phyloP scores from a whole-genome alignment of 2,888 invertebrate species.

The Plagiodera versicolora region DNA sequence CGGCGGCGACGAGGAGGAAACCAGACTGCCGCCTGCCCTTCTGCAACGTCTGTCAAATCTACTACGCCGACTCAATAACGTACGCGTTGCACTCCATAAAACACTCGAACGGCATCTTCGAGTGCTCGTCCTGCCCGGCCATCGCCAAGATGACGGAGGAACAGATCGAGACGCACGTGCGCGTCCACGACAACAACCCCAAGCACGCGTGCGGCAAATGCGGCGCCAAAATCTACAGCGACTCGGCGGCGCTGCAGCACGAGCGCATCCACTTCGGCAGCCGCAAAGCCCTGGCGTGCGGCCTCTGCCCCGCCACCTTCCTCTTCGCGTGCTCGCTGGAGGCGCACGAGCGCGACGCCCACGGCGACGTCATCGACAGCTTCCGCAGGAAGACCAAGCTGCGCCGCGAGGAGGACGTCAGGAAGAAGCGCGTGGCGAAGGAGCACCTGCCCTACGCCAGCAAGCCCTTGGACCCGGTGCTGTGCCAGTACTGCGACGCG shows the following conservation, averaged over 20 bases:
- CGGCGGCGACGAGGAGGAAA: background rate
- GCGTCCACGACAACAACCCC: conserved; percentile 43
- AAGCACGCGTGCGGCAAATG: conserved; percentile 45
- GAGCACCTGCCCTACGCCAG: background rate
- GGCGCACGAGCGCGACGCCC: conserved; percentile 41
- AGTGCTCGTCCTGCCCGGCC: conserved; percentile 32
- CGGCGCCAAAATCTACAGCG: conserved; percentile 41
- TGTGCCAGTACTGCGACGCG: background rate
- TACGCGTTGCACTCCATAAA: conserved; percentile 33
- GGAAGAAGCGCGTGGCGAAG: background rate
- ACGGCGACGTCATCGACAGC: background rate
- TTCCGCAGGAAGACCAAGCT: background rate
- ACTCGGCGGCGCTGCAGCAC: conserved; percentile 42
- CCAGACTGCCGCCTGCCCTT: background rate
- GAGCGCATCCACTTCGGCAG: conserved; percentile 41
- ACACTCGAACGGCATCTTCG: conserved; percentile 29
- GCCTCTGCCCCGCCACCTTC: conserved; percentile 47
- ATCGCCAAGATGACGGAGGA: conserved; percentile 29
- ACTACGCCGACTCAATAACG: conserved; percentile 34
- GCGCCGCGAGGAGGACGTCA: background rate
- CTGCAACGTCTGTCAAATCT: conserved; percentile 38
- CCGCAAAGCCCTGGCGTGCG: conserved; percentile 41
- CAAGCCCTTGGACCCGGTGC: background rate
- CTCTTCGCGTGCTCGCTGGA: conserved; percentile 42
- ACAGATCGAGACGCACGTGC: conserved; percentile 41